Percentiles rank a stretch among this genome's conserved stretches.
Evolutionary conservation across 2,797 vertebrate genomes (phyloP).

Genomic region (Rhabdomys pumilio): DNA sequence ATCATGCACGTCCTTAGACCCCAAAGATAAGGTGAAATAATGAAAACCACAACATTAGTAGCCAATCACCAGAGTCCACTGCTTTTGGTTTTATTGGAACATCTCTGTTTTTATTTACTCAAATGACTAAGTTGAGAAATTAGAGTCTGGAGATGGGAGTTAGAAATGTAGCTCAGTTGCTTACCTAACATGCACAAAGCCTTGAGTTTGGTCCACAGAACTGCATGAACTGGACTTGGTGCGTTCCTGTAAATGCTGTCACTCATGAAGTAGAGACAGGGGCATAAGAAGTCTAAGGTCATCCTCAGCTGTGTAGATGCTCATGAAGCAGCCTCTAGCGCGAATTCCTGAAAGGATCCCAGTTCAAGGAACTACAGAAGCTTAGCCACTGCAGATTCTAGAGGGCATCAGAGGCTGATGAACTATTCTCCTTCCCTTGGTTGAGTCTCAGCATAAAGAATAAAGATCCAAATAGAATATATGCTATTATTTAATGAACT

Average conservation of each 20-base stretch:
- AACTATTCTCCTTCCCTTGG: not conserved
- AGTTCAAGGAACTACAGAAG: not conserved
- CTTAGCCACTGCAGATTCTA: not conserved
- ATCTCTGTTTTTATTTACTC: not conserved
- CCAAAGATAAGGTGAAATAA: not conserved
- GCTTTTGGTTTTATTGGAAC: not conserved
- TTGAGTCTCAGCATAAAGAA: not conserved
- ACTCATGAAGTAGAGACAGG: not conserved
- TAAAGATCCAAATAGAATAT: slow-evolving; percentile 29
- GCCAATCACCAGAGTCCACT: not conserved
- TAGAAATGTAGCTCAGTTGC: not conserved
- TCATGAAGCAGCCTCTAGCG: not conserved
- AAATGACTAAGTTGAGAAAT: not conserved
- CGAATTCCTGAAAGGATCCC: slow-evolving; percentile 1
- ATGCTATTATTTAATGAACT: slow-evolving; percentile 36
- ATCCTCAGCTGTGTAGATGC: not conserved
- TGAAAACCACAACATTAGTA: not conserved
- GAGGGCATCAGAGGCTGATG: not conserved
- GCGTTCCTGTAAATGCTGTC: not conserved
- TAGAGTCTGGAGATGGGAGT: not conserved
- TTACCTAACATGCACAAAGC: not conserved
- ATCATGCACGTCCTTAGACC: not conserved
- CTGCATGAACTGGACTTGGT: not conserved
- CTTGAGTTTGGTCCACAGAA: not conserved
- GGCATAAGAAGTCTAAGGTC: not conserved